A percentile compares a stretch with the other conserved stretches of the same genome.
These are phyloP conservation scores for Microtus ochrogaster DNA, from an alignment of 2,113 vertebrate genomes.

Conservation along the genomic window DNA sequence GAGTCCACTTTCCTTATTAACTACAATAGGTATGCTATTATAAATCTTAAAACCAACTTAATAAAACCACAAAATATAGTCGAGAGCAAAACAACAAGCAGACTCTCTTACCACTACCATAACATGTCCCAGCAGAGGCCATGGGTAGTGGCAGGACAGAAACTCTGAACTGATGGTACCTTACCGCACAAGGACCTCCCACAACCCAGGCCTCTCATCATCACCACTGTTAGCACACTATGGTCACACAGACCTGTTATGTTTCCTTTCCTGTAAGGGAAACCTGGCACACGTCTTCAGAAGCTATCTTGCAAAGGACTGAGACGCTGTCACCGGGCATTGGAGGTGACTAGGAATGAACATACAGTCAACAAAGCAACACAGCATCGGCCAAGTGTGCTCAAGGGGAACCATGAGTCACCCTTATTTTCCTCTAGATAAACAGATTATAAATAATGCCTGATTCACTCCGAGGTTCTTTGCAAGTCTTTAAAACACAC, in stretches of 20 bases:
- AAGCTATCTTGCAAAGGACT: constrained; percentile 24
- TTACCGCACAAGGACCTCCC: background rate
- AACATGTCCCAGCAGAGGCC: background rate
- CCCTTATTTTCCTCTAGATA: background rate
- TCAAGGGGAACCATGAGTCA: constrained; percentile 1
- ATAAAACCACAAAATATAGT: background rate
- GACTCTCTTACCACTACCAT: background rate
- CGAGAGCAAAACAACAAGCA: background rate
- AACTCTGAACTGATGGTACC: background rate
- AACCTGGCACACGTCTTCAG: background rate
- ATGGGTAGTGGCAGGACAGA: background rate
- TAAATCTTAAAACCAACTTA: constrained; percentile 42
- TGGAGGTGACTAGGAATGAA: constrained; percentile 13
- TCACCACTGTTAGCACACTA: background rate
- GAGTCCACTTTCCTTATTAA: constrained; percentile 17
- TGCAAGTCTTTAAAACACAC: background rate
- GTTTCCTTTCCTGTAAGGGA: background rate
- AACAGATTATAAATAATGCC: background rate
- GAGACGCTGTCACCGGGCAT: background rate
- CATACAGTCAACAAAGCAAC: background rate
- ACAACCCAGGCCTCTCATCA: background rate
- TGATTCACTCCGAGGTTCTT: background rate
- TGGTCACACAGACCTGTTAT: background rate
- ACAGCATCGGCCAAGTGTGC: background rate
- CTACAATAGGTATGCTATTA: background rate